Evolutionary conservation across 2,113 vertebrate genomes (phyloP).

Genomic region (Antigone vipio): DNA sequence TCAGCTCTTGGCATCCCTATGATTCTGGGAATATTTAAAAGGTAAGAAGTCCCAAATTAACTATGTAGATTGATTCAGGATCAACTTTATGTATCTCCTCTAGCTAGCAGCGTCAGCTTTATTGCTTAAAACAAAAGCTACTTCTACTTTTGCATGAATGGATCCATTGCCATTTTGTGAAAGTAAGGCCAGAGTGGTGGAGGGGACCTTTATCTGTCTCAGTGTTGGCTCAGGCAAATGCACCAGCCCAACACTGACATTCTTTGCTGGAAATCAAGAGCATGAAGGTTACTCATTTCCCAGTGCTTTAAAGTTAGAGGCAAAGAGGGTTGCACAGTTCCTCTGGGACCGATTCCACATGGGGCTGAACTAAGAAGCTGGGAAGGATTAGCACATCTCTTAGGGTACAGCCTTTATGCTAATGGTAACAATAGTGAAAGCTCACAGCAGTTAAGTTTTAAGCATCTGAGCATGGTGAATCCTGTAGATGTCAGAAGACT

Average conservation of each 20-base stretch:
- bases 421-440: not conserved
- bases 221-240: not conserved
- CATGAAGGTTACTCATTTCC: not conserved
- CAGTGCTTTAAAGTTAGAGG: not conserved
- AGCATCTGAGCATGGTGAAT: not conserved
- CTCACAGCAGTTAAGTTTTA: not conserved
- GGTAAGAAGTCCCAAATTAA: not conserved
- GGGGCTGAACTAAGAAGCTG: not conserved
- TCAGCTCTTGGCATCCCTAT: not conserved
- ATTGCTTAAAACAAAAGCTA: not conserved
- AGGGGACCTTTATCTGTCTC: not conserved
- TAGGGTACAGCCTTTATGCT: not conserved
- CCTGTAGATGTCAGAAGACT: not conserved
- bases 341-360: not conserved
- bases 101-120: not conserved
- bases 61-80: not conserved
- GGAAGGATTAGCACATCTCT: not conserved
- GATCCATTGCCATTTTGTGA: not conserved
- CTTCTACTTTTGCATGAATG: not conserved
- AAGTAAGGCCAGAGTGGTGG: not conserved
- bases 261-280: not conserved
- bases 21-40: not conserved
- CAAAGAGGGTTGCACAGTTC: not conserved
- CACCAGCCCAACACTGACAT: not conserved
- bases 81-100: not conserved